Evolutionary conservation across 1,140 invertebrate species (phyloP).

Genomic region (Mya arenaria): DNA sequence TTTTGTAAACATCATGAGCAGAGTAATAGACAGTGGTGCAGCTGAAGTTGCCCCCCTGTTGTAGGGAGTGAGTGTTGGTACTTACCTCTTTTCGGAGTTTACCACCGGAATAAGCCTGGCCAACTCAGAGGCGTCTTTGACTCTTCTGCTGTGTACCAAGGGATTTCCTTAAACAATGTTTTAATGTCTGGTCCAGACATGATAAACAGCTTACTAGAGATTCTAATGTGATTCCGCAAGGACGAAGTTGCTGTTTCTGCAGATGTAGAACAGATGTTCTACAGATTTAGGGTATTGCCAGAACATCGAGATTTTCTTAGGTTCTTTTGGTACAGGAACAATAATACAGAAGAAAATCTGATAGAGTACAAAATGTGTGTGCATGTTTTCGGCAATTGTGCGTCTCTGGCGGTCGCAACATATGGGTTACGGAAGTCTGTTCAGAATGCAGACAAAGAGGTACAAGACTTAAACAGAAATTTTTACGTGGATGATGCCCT

Average conservation of each 20-base stretch:
- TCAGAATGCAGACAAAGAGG: background rate
- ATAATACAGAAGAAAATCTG: conserved; percentile 25
- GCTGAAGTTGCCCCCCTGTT: no score
- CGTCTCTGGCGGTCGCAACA: conserved; percentile 50
- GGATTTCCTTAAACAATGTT: conserved; percentile 36
- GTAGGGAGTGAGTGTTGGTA: no score
- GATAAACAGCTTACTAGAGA: conserved; percentile 39
- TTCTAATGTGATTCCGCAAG: conserved; percentile 33
- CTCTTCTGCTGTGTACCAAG: conserved; percentile 18
- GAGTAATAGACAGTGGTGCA: no score
- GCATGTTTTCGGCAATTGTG: conserved; percentile 51
- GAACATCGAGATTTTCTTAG: conserved; percentile 49
- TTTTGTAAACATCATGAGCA: no score
- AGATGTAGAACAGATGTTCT: conserved; percentile 54
- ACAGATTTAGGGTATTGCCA: conserved; percentile 11
- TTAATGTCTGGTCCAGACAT: conserved; percentile 41
- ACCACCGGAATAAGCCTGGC: no score
- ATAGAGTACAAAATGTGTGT: conserved; percentile 49
- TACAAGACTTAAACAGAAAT: no score
- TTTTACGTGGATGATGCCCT: no score
- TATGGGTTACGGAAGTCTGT: conserved; percentile 27
- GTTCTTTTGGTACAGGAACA: conserved; percentile 47
- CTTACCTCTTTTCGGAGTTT: no score
- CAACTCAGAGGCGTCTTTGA: no score
- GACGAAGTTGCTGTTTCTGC: conserved; percentile 24